Conservation (phyloP, 2,113 vertebrate genomes). For the Bufo bufo region DNA sequence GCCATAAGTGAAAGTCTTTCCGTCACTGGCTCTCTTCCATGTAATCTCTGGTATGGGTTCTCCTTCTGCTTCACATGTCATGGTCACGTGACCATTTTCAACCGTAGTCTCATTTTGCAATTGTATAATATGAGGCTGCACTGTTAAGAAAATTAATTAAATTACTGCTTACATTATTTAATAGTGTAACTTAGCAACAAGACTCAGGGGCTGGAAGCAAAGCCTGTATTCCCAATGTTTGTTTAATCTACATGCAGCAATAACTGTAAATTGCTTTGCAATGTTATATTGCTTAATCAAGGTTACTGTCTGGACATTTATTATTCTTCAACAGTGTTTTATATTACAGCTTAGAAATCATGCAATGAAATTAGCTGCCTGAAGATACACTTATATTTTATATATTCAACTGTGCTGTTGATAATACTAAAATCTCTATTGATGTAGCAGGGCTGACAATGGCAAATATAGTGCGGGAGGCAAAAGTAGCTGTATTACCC, state of each 20-base stretch:
- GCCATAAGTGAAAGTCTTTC: constrained; percentile 85
- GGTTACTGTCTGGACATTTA: constrained; percentile 15
- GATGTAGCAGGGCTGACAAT: background rate
- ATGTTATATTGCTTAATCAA: constrained; percentile 31
- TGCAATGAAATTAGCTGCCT: background rate
- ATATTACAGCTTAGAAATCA: background rate
- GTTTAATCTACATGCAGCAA: background rate
- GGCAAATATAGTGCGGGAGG: background rate
- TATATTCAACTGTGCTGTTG: background rate
- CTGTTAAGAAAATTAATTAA: constrained; percentile 80
- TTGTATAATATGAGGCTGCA: constrained; percentile 95
- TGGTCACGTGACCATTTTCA: constrained; percentile 88
- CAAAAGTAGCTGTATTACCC: background rate
- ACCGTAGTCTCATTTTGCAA: constrained; percentile 92
- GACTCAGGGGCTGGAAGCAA: background rate
- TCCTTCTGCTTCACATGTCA: constrained; percentile 92
- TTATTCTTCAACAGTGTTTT: background rate
- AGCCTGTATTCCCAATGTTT: background rate
- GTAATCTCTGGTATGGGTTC: constrained; percentile 93
- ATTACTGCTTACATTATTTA: constrained; percentile 64
- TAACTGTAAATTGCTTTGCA: background rate
- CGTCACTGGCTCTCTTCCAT: constrained; percentile 90
- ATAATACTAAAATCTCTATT: background rate
- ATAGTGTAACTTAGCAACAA: constrained; percentile 26
- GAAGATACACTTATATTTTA: background rate